phyloP scores from a whole-genome alignment of 1,140 invertebrate species.

The Galendromus occidentalis region DNA sequence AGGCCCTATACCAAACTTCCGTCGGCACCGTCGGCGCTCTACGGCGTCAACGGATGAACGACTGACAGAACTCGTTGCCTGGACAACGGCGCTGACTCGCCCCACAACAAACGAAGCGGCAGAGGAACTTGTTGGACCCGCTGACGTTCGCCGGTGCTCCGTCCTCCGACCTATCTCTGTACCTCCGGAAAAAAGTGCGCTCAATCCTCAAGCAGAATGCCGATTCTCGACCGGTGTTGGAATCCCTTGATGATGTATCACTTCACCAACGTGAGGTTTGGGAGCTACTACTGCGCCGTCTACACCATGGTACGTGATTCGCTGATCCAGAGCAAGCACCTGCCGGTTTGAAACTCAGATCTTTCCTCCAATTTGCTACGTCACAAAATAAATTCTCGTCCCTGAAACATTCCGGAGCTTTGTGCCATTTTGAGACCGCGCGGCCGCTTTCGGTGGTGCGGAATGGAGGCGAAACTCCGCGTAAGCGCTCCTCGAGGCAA shows the following conservation, averaged over 20 bases:
- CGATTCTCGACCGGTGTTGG: slow-evolving; percentile 16
- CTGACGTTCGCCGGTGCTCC: background rate
- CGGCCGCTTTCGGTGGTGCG: too few relatives aligned
- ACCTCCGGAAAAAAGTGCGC: background rate
- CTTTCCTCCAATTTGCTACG: too few relatives aligned
- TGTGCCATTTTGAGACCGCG: too few relatives aligned
- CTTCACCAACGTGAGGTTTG: slow-evolving; percentile 16
- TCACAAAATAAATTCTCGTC: too few relatives aligned
- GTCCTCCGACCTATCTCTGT: background rate
- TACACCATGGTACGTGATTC: slow-evolving; percentile 15
- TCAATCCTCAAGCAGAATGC: slow-evolving; percentile 1
- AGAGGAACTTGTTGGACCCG: background rate
- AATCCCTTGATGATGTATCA: slow-evolving; percentile 18
- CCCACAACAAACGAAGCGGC: background rate
- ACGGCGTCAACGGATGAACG: background rate
- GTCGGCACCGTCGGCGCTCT: background rate
- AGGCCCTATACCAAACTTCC: too few relatives aligned
- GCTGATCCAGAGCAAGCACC: background rate
- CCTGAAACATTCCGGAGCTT: too few relatives aligned
- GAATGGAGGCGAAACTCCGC: too few relatives aligned
- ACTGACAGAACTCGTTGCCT: background rate
- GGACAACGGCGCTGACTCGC: slow-evolving; percentile 8
- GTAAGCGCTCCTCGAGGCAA: too few relatives aligned
- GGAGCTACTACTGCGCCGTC: slow-evolving; percentile 17
- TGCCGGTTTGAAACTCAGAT: too few relatives aligned